A percentile compares a stretch with the other conserved stretches of the same genome.
phyloP scores from a whole-genome alignment of 2,888 invertebrate species.

The Lochmaea crataegi region DNA sequence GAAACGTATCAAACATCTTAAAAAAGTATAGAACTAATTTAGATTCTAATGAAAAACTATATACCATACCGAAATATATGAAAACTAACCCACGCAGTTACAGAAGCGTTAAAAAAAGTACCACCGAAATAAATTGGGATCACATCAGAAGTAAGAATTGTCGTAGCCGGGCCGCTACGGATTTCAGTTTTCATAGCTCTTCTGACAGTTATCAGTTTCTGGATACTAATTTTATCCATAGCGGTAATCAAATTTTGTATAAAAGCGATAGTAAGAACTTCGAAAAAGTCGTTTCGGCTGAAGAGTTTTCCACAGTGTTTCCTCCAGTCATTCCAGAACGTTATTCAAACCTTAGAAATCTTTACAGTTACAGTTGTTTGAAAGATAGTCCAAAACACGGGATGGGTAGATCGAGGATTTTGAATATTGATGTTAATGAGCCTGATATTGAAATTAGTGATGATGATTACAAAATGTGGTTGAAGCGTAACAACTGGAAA shows the following conservation, averaged over 20 bases:
- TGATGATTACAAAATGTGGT: slow-evolving; percentile 42
- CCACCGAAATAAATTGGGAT: not conserved
- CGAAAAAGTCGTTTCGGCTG: slow-evolving; percentile 33
- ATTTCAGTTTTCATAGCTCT: slow-evolving; percentile 11
- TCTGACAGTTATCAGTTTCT: slow-evolving; percentile 32
- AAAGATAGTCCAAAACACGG: slow-evolving; percentile 14
- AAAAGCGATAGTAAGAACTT: slow-evolving; percentile 38
- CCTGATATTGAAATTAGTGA: slow-evolving; percentile 36
- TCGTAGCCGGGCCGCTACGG: not conserved
- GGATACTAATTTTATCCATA: slow-evolving; percentile 25
- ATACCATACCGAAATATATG: not conserved
- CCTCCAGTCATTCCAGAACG: slow-evolving; percentile 28
- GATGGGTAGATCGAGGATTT: not conserved
- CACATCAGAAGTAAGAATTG: not conserved
- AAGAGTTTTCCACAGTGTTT: slow-evolving; percentile 20
- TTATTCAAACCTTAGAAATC: slow-evolving; percentile 31
- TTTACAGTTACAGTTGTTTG: slow-evolving; percentile 29
- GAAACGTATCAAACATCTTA: slow-evolving; percentile 16
- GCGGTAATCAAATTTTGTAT: slow-evolving; percentile 37
- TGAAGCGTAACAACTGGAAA: slow-evolving; percentile 39
- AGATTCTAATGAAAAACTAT: not conserved
- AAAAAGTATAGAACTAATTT: slow-evolving; percentile 13
- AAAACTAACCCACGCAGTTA: not conserved
- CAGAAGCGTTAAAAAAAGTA: not conserved
- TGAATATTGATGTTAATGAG: slow-evolving; percentile 7